Evolutionary conservation across 2,888 invertebrate species (phyloP), one percentile per base, ranked within the genome.

Genomic region (Spodoptera exigua): DNA sequence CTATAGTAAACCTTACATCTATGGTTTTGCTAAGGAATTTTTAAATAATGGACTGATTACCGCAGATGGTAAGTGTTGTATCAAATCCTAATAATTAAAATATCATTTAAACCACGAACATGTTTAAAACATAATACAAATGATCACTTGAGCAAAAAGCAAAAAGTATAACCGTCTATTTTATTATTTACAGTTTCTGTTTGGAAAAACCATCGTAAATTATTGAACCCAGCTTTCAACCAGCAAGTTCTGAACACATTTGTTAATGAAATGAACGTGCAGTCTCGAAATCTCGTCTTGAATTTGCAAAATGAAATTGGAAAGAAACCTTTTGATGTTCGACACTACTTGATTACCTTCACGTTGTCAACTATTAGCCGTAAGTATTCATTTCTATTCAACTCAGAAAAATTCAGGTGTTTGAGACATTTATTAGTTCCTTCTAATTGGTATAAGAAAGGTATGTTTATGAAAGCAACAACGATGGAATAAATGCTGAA

Each of bases 141-240:
- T 2, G 21, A n/a, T n/a, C n/a, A n/a, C n/a, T n/a, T n/a, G n/a
- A n/a, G n/a, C n/a, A n/a, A n/a, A n/a, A n/a, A n/a, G n/a, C n/a
- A n/a, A n/a, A n/a, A n/a, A n/a, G n/a, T n/a, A n/a, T n/a, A n/a
- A n/a, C n/a, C n/a, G n/a, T n/a, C n/a, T n/a, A n/a, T n/a, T n/a
- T n/a, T n/a, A n/a, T 13, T 21, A 0, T 14, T 56, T 62, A 13
- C n/a, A 65, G 65, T 2, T 1, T n/a, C 41, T 9, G 18, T 13
- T 18, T 89, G 89, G 88, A 84, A 81, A 39, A 45, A 49, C 3
- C 84, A 85, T 16, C 79, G 87, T 0, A 87, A 79, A 39, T 41
- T 83, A 2, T 55, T 89, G 11, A 80, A 68, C 14, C 82, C 84
- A 4, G 67, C 82, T 0, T 86, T 87, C 54, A 79, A 77, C 10